A percentile compares a stretch with the other conserved stretches of the same genome.
Evolutionary conservation across 1,140 invertebrate genomes (phyloP).

Genomic region (Cherax destructor): DNA sequence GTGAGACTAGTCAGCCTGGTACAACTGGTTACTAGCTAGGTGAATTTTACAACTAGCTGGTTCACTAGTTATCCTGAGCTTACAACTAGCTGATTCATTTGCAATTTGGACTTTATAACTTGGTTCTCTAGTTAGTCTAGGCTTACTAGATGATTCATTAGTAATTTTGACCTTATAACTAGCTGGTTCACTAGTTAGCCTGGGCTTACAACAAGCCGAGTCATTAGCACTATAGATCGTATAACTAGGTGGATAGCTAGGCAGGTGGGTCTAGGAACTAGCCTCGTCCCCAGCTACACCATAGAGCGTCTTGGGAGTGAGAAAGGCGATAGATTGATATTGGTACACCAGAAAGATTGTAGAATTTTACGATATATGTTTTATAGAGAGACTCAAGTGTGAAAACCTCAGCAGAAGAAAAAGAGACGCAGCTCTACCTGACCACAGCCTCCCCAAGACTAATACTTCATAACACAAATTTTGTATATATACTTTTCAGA

Average conservation of each 20-base stretch:
- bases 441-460: neutral
- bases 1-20: no score
- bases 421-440: neutral
- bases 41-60: neutral
- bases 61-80: neutral
- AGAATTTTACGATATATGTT: neutral
- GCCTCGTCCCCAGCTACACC: neutral
- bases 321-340: slow-evolving; percentile 7
- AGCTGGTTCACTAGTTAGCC: neutral
- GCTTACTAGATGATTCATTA: no score
- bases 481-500: neutral
- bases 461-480: neutral
- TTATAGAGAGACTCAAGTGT: neutral
- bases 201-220: neutral
- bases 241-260: neutral
- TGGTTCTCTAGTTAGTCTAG: neutral
- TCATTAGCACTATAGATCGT: no score
- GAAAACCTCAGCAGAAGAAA: neutral
- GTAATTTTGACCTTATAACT: neutral
- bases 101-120: neutral
- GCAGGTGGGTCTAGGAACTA: neutral
- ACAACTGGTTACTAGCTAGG: no score
- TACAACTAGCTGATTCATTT: no score
- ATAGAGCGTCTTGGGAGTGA: neutral
- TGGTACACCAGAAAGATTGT: neutral